Evolutionary conservation across 64 coral and sea anemone species (phyloP).

Genomic region (Cladopsammia gracilis): DNA sequence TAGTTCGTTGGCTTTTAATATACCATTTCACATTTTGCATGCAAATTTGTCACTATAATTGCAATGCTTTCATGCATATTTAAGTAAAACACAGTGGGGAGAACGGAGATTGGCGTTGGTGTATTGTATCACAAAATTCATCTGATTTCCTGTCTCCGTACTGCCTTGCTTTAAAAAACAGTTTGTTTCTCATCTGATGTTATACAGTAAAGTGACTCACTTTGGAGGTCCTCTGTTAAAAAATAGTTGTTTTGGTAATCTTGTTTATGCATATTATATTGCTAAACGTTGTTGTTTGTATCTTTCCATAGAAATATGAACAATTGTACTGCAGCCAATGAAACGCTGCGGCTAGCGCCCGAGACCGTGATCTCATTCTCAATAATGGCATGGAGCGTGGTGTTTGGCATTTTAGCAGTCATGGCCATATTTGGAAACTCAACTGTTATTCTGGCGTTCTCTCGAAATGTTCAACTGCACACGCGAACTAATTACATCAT

Average conservation of each 20-base stretch:
- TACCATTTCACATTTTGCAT: not conserved
- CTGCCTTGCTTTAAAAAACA: not conserved
- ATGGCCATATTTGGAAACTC: constrained; percentile 85
- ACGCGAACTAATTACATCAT: constrained; percentile 84
- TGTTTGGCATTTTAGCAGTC: constrained; percentile 66
- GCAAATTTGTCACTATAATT: not conserved
- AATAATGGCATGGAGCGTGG: constrained; percentile 76
- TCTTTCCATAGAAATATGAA: constrained; percentile 10
- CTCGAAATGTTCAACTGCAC: constrained; percentile 68
- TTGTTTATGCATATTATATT: not conserved
- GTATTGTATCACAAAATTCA: too few relatives aligned
- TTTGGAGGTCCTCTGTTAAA: too few relatives aligned
- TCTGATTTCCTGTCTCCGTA: too few relatives aligned
- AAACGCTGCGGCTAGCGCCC: not conserved
- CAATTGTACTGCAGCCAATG: constrained; percentile 19
- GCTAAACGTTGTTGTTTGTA: too few relatives aligned
- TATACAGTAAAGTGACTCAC: too few relatives aligned
- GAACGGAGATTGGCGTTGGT: not conserved
- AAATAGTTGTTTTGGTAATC: not conserved
- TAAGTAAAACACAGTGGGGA: not conserved
- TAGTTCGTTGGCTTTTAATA: not conserved
- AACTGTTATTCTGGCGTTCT: constrained; percentile 78
- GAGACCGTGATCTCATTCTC: not conserved
- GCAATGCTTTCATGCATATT: not conserved
- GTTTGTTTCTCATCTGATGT: too few relatives aligned